Evolutionary conservation across 2,888 invertebrate species (phyloP), one percentile per base, ranked within the genome.

Genomic region (Nowickia ferox): DNA sequence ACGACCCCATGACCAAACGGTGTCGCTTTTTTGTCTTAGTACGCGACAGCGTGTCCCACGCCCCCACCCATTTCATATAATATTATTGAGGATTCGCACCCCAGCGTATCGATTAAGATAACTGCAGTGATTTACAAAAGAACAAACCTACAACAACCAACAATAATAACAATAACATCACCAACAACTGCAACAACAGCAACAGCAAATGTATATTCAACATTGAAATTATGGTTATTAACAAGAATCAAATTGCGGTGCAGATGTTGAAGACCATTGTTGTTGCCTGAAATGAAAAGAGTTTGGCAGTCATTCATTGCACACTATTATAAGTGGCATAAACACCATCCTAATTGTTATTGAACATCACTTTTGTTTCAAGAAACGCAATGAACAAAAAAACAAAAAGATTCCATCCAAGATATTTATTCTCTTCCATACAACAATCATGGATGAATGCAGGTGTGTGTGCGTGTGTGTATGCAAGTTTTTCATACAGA

Each of bases 291-390:
- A 63, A 75, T 63, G 51, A 15, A 63, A 75, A 75, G 74, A 75
- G 42, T 68, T 82, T 72, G 83, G 71, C 86, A 86, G 79, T 83
- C 83, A 86, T 86, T 86, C 86, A 86, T 86, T 86, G 82, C 86
- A 86, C 86, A 80, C 83, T 86, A 83, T 86, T 83, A 86, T 86
- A 86, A 86, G 86, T 86, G 86, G 86, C 86, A 86, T 86, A 86
- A 86, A 86, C 83, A 86, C 86, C 86, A 75, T 72, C 86, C 86
- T 86, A 86, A 86, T 86, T 86, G 83, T 86, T 86, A 86, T 86
- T 86, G 86, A 86, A 86, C 86, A 83, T 86, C 83, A 83, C 83
- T 80, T 76, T 79, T 74, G 44, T 71, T 78, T 61, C 30, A 48
- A 69, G 51, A 75, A 72, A 84, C 65, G 66, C 66, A 61, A 53